Conservation (phyloP, 2,113 vertebrate species). For the Rhombomys opimus region DNA sequence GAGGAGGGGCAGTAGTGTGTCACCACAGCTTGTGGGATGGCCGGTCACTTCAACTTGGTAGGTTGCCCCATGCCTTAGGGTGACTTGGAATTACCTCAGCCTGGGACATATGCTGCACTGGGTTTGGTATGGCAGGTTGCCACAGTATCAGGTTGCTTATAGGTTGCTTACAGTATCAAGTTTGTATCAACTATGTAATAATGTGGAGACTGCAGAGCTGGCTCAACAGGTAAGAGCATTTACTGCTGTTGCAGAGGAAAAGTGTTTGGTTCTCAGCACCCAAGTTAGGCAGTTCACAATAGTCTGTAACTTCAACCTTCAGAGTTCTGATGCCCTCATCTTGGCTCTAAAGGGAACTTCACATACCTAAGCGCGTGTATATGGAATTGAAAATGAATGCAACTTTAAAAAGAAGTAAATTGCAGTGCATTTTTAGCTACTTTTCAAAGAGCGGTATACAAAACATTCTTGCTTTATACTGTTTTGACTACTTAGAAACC, state of each 20-base stretch:
- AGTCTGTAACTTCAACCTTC: not conserved
- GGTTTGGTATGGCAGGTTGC: too few species aligned
- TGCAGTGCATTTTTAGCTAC: not conserved
- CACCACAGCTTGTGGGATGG: too few species aligned
- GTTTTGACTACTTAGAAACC: not conserved
- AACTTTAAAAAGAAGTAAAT: not conserved
- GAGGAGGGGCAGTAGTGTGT: too few species aligned
- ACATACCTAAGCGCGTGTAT: not conserved
- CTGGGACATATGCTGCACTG: too few species aligned
- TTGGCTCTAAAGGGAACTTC: not conserved
- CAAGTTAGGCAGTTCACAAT: not conserved
- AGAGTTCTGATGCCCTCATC: not conserved
- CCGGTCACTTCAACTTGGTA: too few species aligned
- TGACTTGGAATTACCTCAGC: too few species aligned
- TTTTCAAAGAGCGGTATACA: slow-evolving; percentile 3
- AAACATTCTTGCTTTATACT: not conserved
- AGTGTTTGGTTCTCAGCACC: not conserved
- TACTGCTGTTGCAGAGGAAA: not conserved
- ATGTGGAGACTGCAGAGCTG: not conserved
- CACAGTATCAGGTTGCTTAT: too few species aligned
- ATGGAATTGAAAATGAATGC: not conserved
- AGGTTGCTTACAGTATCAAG: not conserved
- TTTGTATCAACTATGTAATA: not conserved
- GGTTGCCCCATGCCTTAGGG: too few species aligned
- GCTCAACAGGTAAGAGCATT: not conserved